A percentile compares a stretch with the other conserved stretches of the same genome.
phyloP scores from a whole-genome alignment of 2,797 vertebrate species.

The Thaleichthys pacificus region DNA sequence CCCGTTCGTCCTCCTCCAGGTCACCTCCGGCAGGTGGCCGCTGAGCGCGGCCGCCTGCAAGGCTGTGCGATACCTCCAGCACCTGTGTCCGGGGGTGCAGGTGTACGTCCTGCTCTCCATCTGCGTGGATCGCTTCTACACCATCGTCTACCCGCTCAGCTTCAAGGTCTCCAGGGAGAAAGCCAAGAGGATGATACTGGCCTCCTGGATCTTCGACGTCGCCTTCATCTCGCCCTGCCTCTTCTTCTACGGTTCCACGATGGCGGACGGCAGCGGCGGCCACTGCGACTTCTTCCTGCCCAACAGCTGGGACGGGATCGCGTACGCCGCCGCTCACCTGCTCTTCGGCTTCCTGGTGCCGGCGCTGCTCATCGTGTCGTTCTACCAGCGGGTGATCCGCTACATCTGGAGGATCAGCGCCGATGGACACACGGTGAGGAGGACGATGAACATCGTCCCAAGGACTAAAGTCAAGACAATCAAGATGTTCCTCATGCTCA shows the following conservation, averaged over 20 bases:
- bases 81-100: constrained; percentile 88
- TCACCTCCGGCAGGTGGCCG: constrained; percentile 78
- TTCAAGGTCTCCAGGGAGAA: constrained; percentile 96
- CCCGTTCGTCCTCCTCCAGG: constrained; percentile 86
- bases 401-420: constrained; percentile 93
- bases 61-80: constrained; percentile 83
- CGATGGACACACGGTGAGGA: constrained; percentile 83
- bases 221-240: constrained; percentile 80
- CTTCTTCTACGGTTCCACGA: constrained; percentile 79
- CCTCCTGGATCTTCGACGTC: constrained; percentile 83
- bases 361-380: constrained; percentile 76
- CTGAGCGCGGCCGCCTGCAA: constrained; percentile 79
- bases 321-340: constrained; percentile 77
- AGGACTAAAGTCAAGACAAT: constrained; percentile 97
- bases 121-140: constrained; percentile 90
- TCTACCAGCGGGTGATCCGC: constrained; percentile 90
- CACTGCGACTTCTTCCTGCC: constrained; percentile 90
- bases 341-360: constrained; percentile 84
- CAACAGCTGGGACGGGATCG: constrained; percentile 76
- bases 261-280: constrained; percentile 20
- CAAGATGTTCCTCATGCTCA: constrained; percentile 96
- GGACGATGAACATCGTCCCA: constrained; percentile 92
- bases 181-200: constrained; percentile 91
- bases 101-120: constrained; percentile 89
- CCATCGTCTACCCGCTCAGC: constrained; percentile 88